Conservation (phyloP, 1,140 invertebrate genomes). For the Camponotus floridanus region DNA sequence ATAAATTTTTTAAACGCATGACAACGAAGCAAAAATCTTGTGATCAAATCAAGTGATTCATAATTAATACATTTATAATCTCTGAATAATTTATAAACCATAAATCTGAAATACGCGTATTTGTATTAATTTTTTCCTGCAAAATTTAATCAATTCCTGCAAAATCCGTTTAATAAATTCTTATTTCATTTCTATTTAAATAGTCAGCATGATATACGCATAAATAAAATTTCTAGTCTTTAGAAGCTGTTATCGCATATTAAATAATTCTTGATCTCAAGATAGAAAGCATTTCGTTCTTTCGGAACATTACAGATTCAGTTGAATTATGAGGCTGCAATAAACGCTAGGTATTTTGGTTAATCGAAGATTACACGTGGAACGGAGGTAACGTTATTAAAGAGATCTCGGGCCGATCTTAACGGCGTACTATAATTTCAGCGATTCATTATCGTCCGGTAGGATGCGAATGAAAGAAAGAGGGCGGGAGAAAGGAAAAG, state of each 20-base stretch:
- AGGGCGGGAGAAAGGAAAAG: conserved; percentile 11
- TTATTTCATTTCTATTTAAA: neutral
- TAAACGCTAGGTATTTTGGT: neutral
- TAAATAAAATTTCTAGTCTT: neutral
- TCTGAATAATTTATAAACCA: neutral
- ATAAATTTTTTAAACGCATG: neutral
- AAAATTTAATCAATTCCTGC: neutral
- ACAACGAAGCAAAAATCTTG: neutral
- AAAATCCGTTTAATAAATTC: conserved; percentile 5
- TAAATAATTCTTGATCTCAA: neutral
- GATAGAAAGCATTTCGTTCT: neutral
- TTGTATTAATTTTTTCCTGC: neutral
- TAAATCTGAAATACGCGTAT: no score
- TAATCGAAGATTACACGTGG: conserved; percentile 48
- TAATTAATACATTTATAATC: no score
- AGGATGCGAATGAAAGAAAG: conserved; percentile 41
- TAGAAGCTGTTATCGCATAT: neutral
- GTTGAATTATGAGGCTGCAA: neutral
- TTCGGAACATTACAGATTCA: neutral
- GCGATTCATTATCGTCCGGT: conserved; percentile 35
- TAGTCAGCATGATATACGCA: neutral
- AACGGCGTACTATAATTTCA: conserved; percentile 53
- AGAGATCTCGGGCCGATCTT: conserved; percentile 38
- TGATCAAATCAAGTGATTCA: neutral
- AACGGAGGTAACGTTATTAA: conserved; percentile 47